Evolutionary conservation across 1,140 invertebrate species (phyloP), one percentile per base, ranked within the genome.

Genomic region (Chironomus striatipennis): DNA sequence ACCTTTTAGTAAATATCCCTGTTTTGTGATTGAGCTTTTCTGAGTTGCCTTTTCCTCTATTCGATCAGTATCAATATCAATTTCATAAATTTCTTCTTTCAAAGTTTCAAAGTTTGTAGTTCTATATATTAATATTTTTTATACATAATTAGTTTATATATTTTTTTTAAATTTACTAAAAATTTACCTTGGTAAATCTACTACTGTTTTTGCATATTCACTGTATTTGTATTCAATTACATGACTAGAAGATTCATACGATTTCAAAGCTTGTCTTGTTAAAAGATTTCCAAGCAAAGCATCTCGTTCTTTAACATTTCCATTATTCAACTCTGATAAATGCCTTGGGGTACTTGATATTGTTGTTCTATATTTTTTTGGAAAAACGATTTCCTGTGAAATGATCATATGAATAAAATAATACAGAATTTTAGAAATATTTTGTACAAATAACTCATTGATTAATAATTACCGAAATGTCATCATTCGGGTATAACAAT

Each of bases 1-100:
- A 43, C 94, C 94, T 84, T 96, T 96, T 79, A 94, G 87, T 74
- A 97, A 82, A 84, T 92, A 96, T 0, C 94, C 94, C 83, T 95
- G 90, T 83, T 95, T 96, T 34, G 91, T 91, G 74, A 95, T 90
- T 67, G 88, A 87, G 80, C 92, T 90, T 75, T 86, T 85, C 76
- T 85, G 89, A 77, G 79, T 85, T 74, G 84, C 81, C 75, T 85
- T 87, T 83, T 93, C 90, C 83, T 94, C 90, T 72, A 90, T 87
- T 77, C 89, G 88, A 83, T 95, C 93, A 74, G 87, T 86, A 81
- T 96, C 94, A 6, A 91, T 90, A 84, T 97, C 94, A 76, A 93
- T 88, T 84, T 94, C 91, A 79, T 93, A 96, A 0, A 93, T 83
- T 81, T 94, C 92, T 82, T 96, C 92, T 79, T 90, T 88, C 6